Conservation (phyloP, 2,797 vertebrate genomes). For the Naso thynnoides region DNA sequence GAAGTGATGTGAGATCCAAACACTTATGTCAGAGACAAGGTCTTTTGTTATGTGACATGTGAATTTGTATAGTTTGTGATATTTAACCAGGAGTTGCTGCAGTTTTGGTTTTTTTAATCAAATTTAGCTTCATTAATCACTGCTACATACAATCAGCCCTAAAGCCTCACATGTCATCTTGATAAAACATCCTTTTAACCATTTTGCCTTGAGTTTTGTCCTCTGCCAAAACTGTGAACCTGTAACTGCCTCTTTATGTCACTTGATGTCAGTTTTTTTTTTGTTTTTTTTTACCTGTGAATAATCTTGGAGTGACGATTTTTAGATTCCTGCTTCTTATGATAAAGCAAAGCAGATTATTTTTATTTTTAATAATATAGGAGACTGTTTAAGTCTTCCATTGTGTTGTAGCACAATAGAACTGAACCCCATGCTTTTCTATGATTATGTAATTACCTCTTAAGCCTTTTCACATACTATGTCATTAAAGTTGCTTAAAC, state of each 20-base stretch:
- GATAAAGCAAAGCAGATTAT: constrained; percentile 34
- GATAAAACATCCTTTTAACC: too few species aligned
- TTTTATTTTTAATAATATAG: constrained; percentile 45
- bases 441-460: constrained; percentile 63
- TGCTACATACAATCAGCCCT: not conserved
- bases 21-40: constrained; percentile 40
- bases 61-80: constrained; percentile 31
- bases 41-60: constrained; percentile 52
- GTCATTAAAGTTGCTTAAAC: constrained; percentile 65
- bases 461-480: constrained; percentile 54
- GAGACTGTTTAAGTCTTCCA: constrained; percentile 17
- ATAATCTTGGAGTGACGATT: constrained; percentile 21
- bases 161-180: too few species aligned
- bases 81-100: constrained; percentile 30
- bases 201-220: too few species aligned
- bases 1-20: constrained; percentile 23
- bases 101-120: too few species aligned
- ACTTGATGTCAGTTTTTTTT: not conserved
- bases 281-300: constrained; percentile 20
- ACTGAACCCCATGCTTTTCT: constrained; percentile 52
- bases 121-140: constrained; percentile 29
- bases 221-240: constrained; percentile 18
- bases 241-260: not conserved
- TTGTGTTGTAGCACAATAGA: constrained; percentile 41
- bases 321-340: constrained; percentile 9